Conservation (phyloP, 2,888 invertebrate genomes). For the Amblyteles armatorius region DNA sequence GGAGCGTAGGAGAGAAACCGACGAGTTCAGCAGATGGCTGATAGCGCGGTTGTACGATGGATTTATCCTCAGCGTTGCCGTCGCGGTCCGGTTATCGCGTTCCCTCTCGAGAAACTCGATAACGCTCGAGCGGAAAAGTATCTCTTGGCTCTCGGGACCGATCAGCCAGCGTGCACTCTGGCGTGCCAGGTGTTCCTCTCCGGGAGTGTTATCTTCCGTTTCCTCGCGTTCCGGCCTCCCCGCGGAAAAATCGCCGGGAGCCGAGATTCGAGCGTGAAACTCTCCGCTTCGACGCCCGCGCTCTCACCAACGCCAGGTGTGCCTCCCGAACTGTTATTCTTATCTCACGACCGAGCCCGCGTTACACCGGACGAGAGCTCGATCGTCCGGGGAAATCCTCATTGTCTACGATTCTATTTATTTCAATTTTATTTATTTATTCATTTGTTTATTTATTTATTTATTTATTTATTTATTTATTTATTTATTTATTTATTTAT, state of each 20-base stretch:
- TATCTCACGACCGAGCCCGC: not conserved
- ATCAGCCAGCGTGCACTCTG: not conserved
- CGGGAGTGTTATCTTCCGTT: slow-evolving; percentile 2
- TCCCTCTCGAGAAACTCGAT: slow-evolving; percentile 63
- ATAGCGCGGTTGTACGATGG: slow-evolving; percentile 63
- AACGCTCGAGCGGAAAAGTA: slow-evolving; percentile 22
- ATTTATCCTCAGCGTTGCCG: slow-evolving; percentile 56
- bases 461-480: no score
- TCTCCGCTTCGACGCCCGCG: slow-evolving; percentile 12
- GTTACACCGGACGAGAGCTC: not conserved
- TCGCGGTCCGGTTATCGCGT: slow-evolving; percentile 57
- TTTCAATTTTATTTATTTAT: no score
- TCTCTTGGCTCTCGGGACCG: slow-evolving; percentile 3
- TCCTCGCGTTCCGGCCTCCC: not conserved
- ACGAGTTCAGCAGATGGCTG: slow-evolving; percentile 62
- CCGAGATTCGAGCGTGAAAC: not conserved
- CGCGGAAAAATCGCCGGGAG: not conserved
- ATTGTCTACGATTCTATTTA: no score
- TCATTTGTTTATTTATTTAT: no score
- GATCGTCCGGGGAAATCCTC: no score
- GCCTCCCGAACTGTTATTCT: slow-evolving; percentile 15
- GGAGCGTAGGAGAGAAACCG: slow-evolving; percentile 11
- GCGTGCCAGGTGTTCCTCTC: slow-evolving; percentile 3
- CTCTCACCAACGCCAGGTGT: slow-evolving; percentile 31
- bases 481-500: no score